Evolutionary conservation across 2,888 invertebrate genomes (phyloP), one percentile per base, ranked within the genome.

Genomic region (Ellobium chinense): DNA sequence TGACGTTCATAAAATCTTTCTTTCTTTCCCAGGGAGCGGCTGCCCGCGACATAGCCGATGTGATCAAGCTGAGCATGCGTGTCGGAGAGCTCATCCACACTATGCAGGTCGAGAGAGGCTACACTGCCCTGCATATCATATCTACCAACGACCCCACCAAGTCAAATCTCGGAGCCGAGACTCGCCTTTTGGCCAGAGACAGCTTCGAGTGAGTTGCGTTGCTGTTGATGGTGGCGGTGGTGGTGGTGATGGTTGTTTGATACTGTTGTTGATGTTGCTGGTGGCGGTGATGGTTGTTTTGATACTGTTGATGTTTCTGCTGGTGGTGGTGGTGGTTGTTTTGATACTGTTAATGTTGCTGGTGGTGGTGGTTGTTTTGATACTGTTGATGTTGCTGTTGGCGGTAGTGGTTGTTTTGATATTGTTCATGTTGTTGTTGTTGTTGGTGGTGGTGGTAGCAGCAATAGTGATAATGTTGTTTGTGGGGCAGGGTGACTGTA

Each of bases 91-190:
- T 86, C 12, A 75, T 84, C 14, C 84, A 84, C 54, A 84, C 85
- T 39, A 82, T 90, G 24, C 91, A 91, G 82, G 77, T 86, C 31
- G 91, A 91, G 78, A 82, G 91, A 21, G 90, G 90, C 65, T 88
- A 88, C 78, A 90, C 89, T 24, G 88, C 90, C 66, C 85, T 91
- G 62, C 88, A 91, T 78, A 83, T 88, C 24, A 89, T 88, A 80
- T 86, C 86, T 36, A 87, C 88, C 54, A 82, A 85, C 56, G 73
- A 77, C 65, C 86, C 89, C 21, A 66, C 31, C 24, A 65, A 56
- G 31, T 46, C 56, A 0, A 46, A 66, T 14, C 39, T 74, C 1
- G 65, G 65, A 5, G 14, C 27, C 7, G 88, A 88, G 54, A 89
- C 90, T 2, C 62, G 77, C 70, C 60, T 77, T 3, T 76, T 82